phyloP scores from a whole-genome alignment of 2,113 vertebrate genomes.

The Proteles cristata region DNA sequence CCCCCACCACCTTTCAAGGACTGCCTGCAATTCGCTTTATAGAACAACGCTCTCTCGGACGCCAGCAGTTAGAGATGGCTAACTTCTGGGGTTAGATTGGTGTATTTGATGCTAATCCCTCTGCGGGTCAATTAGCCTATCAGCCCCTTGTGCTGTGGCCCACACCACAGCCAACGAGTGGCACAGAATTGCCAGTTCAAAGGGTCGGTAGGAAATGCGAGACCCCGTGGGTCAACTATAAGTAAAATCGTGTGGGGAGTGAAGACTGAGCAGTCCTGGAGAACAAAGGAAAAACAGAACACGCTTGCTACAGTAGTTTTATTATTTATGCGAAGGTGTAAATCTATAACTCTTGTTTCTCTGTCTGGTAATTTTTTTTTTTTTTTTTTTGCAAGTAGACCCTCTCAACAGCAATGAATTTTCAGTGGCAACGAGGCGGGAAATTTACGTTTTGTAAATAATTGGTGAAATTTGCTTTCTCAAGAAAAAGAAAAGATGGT shows the following conservation, averaged over 20 bases:
- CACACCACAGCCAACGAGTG: not conserved
- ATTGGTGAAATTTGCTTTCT: not conserved
- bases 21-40: not conserved
- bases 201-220: conserved; percentile 12
- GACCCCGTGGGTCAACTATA: not conserved
- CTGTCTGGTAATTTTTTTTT: not conserved
- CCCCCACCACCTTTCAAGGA: not conserved
- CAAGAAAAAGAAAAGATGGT: not conserved
- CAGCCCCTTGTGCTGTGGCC: not conserved
- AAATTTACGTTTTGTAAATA: not conserved
- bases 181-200: not conserved
- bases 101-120: not conserved
- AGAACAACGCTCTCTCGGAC: not conserved
- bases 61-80: not conserved
- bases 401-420: not conserved
- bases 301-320: not conserved
- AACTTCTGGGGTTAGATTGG: not conserved
- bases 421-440: not conserved
- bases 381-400: not conserved
- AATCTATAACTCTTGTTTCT: not conserved
- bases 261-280: not conserved
- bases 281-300: not conserved
- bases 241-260: not conserved
- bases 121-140: not conserved
- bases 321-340: conserved; percentile 2